Percentiles rank a stretch among this genome's conserved stretches.
These are phyloP conservation scores for Rhadina sibilatrix DNA, from an alignment of 2,113 vertebrate species.

Conservation along the genomic window DNA sequence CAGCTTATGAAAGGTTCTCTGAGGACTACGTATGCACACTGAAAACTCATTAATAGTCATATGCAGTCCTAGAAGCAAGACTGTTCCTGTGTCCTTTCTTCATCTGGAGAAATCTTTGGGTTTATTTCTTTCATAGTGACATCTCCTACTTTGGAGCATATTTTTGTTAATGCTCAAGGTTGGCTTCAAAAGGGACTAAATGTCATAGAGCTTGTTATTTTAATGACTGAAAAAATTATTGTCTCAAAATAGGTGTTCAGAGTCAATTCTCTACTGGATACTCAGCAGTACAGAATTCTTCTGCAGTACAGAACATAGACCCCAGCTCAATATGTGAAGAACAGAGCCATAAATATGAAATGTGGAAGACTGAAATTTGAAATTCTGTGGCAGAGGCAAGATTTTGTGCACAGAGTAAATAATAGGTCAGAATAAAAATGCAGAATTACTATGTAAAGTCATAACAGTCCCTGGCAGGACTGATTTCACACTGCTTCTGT, in stretches of 20 bases:
- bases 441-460: not conserved
- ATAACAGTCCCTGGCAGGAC: not conserved
- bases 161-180: not conserved
- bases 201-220: not conserved
- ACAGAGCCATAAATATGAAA: not conserved
- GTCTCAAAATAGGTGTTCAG: not conserved
- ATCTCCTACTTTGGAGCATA: not conserved
- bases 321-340: not conserved
- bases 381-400: not conserved
- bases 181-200: not conserved
- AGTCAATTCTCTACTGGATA: not conserved
- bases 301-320: not conserved
- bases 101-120: not conserved
- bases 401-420: not conserved
- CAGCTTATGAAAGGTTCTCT: slow-evolving; percentile 8
- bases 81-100: not conserved
- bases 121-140: not conserved
- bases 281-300: too few relatives aligned
- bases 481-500: not conserved
- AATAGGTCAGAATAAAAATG: not conserved
- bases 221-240: not conserved
- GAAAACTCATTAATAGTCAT: slow-evolving; percentile 31
- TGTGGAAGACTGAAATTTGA: not conserved
- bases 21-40: not conserved
- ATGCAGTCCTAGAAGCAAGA: not conserved